Evolutionary conservation across 2,113 vertebrate genomes (phyloP).

Genomic region (Rutilus rutilus): DNA sequence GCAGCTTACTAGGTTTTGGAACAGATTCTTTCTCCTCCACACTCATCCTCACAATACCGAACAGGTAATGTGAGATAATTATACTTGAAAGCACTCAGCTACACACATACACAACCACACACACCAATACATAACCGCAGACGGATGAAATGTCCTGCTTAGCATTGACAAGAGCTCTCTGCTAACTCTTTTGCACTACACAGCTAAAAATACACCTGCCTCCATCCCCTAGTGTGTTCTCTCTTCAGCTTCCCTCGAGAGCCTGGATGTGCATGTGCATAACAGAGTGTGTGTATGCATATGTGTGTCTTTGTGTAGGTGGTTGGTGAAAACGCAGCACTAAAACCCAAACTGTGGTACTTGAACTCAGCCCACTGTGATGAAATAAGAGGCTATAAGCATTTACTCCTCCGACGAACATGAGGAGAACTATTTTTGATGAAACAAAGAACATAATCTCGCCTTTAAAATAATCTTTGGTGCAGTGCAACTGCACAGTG

Average conservation of each 20-base stretch:
- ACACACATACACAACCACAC: slow-evolving; percentile 28
- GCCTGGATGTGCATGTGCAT: background rate
- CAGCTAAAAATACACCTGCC: slow-evolving; percentile 45
- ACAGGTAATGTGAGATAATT: slow-evolving; percentile 45
- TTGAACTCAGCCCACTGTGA: slow-evolving; percentile 37
- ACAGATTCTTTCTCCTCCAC: slow-evolving; percentile 36
- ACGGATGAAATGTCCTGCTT: slow-evolving; percentile 48
- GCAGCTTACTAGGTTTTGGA: slow-evolving; percentile 9
- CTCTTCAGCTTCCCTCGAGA: slow-evolving; percentile 34
- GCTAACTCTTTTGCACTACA: slow-evolving; percentile 33
- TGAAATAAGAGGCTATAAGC: slow-evolving; percentile 28
- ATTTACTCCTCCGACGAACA: slow-evolving; percentile 32
- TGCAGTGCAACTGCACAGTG: background rate
- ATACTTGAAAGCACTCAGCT: slow-evolving; percentile 40
- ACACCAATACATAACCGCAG: slow-evolving; percentile 10
- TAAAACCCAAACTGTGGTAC: slow-evolving; percentile 38
- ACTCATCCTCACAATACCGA: slow-evolving; percentile 37
- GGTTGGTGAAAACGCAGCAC: slow-evolving; percentile 11
- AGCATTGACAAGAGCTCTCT: slow-evolving; percentile 41
- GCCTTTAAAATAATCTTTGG: background rate
- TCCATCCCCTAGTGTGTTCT: slow-evolving; percentile 32
- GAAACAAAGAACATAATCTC: background rate
- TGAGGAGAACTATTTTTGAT: background rate
- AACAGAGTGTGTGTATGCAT: background rate
- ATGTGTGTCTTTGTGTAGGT: slow-evolving; percentile 2